Evolutionary conservation across 2,888 invertebrate genomes (phyloP), one percentile per base, ranked within the genome.

Genomic region (Panopea generosa): DNA sequence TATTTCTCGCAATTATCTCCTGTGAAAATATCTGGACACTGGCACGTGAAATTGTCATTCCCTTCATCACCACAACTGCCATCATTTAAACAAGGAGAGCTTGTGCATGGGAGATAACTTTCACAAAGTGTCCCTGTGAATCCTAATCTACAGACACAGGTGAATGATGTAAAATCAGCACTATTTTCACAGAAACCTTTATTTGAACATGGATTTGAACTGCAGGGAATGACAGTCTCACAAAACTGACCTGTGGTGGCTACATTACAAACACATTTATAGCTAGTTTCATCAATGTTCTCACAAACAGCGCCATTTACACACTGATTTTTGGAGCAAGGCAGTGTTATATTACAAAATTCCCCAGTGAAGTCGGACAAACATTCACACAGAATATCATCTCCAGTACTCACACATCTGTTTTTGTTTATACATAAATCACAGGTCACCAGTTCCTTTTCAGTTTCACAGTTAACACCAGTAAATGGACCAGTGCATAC

Each of bases 251-350:
- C 86, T 45, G 75, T 83, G 9, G 75, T 80, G 33, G 84, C 83
- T 2, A 40, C 57, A 16, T 76, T 50, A 77, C 91, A 91, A 6
- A 74, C 22, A 67, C 90, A 90, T 6, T 20, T 43, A 18, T 71
- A 77, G 80, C 43, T 56, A 4, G 69, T 67, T 2, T 70, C 52
- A 22, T 83, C 71, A 87, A 95, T 95, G 93, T 97, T 97, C 68
- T 95, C 93, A 92, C 97, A 98, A 60, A 94, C 95, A 77, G 97
- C 96, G 0, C 96, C 97, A 88, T 95, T 95, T 33, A 77, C 57
- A 68, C 91, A 92, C 3, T 88, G 86, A 29, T 77, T 72, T 26
- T 61, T 71, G 27, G 75, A 53, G 71, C 90, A 90, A 6, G 83
- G 84, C n/a, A 86, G 69, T 24, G 59, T 50, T 4, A 53, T 56